Percentiles rank a stretch among this genome's conserved stretches.
Evolutionary conservation across 2,888 invertebrate genomes (phyloP).

Genomic region (Celastrina argiolus): DNA sequence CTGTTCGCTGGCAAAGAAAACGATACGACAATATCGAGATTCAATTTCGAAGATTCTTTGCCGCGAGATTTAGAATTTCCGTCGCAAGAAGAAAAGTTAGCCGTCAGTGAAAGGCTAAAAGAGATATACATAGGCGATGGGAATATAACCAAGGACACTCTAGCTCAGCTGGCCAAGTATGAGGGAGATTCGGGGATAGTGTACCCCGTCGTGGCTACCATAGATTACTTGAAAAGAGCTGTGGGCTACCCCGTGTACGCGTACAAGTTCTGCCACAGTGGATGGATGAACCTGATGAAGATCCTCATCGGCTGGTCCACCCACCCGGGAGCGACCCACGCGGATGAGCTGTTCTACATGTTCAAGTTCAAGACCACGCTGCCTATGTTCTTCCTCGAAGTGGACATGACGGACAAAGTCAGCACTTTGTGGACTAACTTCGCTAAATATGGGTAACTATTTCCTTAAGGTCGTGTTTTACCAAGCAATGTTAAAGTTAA

Average conservation of each 20-base stretch:
- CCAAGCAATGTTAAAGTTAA: too few relatives aligned
- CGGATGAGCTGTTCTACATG: slow-evolving; percentile 67
- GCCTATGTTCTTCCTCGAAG: slow-evolving; percentile 44
- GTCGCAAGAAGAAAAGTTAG: slow-evolving; percentile 41
- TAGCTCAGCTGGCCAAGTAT: slow-evolving; percentile 52
- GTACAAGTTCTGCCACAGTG: slow-evolving; percentile 58
- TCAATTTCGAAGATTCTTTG: slow-evolving; percentile 51
- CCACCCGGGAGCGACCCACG: slow-evolving; percentile 62
- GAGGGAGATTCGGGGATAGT: slow-evolving; percentile 59
- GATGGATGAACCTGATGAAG: slow-evolving; percentile 61
- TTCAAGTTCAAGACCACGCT: slow-evolving; percentile 49
- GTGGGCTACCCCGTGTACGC: slow-evolving; percentile 47
- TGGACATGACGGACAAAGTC: slow-evolving; percentile 47
- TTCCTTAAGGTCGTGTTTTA: too few relatives aligned
- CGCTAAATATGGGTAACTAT: slow-evolving; percentile 58
- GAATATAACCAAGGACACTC: slow-evolving; percentile 49
- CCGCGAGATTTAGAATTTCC: slow-evolving; percentile 57
- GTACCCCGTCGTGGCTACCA: slow-evolving; percentile 51
- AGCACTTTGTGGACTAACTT: slow-evolving; percentile 66
- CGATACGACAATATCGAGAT: slow-evolving; percentile 49
- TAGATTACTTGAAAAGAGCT: slow-evolving; percentile 47
- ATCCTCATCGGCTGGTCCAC: slow-evolving; percentile 43
- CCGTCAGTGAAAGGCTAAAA: slow-evolving; percentile 46
- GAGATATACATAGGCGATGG: slow-evolving; percentile 63
- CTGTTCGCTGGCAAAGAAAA: slow-evolving; percentile 67